Percentiles rank a stretch among this genome's conserved stretches.
Conservation (phyloP, 2,797 vertebrate species). For the Catharus ustulatus region DNA sequence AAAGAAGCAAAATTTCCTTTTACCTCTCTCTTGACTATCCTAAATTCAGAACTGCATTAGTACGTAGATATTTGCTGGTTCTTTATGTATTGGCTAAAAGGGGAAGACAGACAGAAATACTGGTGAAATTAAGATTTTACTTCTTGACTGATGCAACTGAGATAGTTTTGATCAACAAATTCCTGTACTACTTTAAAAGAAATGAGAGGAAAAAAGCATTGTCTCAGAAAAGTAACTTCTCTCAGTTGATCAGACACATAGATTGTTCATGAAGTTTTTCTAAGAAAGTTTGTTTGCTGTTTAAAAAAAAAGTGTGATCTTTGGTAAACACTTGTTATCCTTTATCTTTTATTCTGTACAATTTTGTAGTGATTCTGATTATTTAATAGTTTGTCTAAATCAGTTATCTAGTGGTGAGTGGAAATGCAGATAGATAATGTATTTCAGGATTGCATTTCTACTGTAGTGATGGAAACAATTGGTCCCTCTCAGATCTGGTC, state of each 20-base stretch:
- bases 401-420: not conserved
- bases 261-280: not conserved
- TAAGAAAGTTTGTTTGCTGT: not conserved
- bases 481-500: not conserved
- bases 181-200: not conserved
- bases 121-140: not conserved
- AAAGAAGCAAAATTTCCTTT: not conserved
- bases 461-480: not conserved
- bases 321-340: not conserved
- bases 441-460: not conserved
- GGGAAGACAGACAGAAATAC: not conserved
- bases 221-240: not conserved
- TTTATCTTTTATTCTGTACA: not conserved
- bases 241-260: not conserved
- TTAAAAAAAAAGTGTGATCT: not conserved
- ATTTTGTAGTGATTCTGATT: not conserved
- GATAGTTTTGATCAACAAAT: not conserved
- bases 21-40: not conserved
- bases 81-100: not conserved
- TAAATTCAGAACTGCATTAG: not conserved
- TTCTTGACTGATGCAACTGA: not conserved
- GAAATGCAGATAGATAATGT: not conserved
- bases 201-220: not conserved
- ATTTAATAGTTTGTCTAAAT: not conserved
- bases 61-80: not conserved